Evolutionary conservation across 2,113 vertebrate species (phyloP).

Genomic region (Paralichthys olivaceus): DNA sequence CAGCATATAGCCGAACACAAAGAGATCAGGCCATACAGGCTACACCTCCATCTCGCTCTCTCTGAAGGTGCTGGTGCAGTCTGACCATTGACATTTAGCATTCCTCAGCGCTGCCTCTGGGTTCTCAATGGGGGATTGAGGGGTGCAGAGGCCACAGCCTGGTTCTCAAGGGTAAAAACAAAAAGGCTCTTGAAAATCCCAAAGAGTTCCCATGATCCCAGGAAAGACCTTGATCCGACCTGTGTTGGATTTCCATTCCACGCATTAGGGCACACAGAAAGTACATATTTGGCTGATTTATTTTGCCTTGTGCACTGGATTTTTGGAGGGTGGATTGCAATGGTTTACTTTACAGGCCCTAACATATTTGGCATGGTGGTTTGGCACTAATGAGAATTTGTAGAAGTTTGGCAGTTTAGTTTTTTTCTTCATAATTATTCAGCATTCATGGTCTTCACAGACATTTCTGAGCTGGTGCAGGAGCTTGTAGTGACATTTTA

Average conservation of each 20-base stretch:
- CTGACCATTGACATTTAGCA: slow-evolving; percentile 84
- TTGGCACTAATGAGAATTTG: slow-evolving; percentile 37
- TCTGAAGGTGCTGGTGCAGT: slow-evolving; percentile 81
- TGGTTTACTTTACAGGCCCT: slow-evolving; percentile 80
- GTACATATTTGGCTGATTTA: slow-evolving; percentile 88
- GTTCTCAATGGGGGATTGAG: slow-evolving; percentile 87
- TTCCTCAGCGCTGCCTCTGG: slow-evolving; percentile 82
- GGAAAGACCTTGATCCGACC: slow-evolving; percentile 87
- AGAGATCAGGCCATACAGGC: slow-evolving; percentile 61
- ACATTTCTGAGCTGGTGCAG: slow-evolving; percentile 77
- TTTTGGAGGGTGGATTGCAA: slow-evolving; percentile 66
- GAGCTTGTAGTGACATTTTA: slow-evolving; percentile 78
- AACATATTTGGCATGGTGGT: slow-evolving; percentile 44
- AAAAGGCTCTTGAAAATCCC: slow-evolving; percentile 92
- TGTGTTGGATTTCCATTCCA: slow-evolving; percentile 88
- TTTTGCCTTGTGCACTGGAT: slow-evolving; percentile 78
- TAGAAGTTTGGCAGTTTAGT: slow-evolving; percentile 23
- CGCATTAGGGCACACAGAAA: slow-evolving; percentile 88
- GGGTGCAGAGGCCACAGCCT: slow-evolving; percentile 81
- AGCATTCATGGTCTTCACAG: slow-evolving; percentile 83
- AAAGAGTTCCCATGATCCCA: slow-evolving; percentile 92
- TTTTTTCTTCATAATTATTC: slow-evolving; percentile 66
- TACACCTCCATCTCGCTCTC: slow-evolving; percentile 68
- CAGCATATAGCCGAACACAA: slow-evolving; percentile 37
- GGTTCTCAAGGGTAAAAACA: slow-evolving; percentile 89